Evolutionary conservation across 2,113 vertebrate species (phyloP).

Genomic region (Galeopterus variegatus): DNA sequence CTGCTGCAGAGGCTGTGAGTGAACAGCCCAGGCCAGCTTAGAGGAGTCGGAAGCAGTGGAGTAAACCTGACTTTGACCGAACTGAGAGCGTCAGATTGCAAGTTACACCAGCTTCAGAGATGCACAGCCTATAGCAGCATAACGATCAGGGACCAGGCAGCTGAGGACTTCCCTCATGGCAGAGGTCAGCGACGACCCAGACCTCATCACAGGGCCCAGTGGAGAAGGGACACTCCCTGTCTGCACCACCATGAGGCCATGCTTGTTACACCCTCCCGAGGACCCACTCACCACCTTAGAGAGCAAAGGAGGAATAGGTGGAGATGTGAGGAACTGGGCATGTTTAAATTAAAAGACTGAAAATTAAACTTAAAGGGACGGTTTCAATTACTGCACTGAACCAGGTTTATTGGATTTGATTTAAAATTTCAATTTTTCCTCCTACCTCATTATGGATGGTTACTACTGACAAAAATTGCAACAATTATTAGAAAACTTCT

Average conservation of each 20-base stretch:
- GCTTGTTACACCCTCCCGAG: neutral
- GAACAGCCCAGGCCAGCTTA: neutral
- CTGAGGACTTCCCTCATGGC: too few species aligned
- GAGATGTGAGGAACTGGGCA: neutral
- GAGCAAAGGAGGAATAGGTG: neutral
- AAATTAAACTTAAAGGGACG: neutral
- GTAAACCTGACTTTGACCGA: neutral
- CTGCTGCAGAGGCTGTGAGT: neutral
- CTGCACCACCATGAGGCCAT: neutral
- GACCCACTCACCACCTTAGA: neutral
- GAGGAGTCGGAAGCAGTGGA: neutral
- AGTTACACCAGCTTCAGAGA: neutral
- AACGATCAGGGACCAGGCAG: neutral
- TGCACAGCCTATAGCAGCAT: neutral
- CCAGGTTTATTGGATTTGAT: neutral
- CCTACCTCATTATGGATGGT: neutral
- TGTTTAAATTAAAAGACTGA: neutral
- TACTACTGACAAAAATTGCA: neutral
- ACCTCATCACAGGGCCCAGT: neutral
- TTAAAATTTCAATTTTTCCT: slow-evolving; percentile 33
- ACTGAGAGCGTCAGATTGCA: neutral
- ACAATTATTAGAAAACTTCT: neutral
- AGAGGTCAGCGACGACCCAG: neutral
- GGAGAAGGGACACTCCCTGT: neutral
- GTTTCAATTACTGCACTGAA: neutral